Evolutionary conservation across 2,797 vertebrate species (phyloP), one percentile per base, ranked within the genome.

Genomic region (Melanotaenia parkinsoni): DNA sequence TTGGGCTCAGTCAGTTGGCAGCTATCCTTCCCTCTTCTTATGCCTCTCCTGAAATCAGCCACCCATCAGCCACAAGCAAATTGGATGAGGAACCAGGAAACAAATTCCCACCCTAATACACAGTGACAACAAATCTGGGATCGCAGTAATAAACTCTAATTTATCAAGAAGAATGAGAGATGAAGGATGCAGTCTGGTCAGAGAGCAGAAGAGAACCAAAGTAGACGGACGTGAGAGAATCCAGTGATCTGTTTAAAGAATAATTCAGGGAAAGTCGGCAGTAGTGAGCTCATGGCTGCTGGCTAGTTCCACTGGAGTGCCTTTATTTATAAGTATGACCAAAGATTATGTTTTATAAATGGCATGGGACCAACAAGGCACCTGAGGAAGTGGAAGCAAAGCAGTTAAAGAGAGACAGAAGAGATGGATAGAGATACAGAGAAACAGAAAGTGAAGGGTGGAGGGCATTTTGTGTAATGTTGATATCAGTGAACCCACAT

Each of bases 51-150:
- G 14, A 73, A 90, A 82, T 81, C 83, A 84, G 65, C 57, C 69
- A 53, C 72, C 74, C 79, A 58, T 85, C 84, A 86, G 81, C 76
- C 50, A 20, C 58, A 16, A 72, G 80, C 82, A 82, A 81, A 83
- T 83, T 78, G 74, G 80, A 89, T 64, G 78, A 79, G 68, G 65
- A 85, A 70, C 79, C 75, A 61, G 81, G 72, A 86, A 91, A 87
- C 75, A 74, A 74, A 86, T 88, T 81, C 81, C 76, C 24, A 53
- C 65, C 62, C 77, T 84, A 88, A 90, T 70, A 79, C 71, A 71
- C 73, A 81, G 85, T 82, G 88, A 85, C 86, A 89, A 87, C 75
- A 85, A 82, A 85, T 88, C 82, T 79, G 79, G 74, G 69, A 79
- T 76, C 1, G 75, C 64, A 40, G 84, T 81, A 83, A 86, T 88